These are phyloP conservation scores for Aradophagus sp. DNA, from an alignment of 1,140 invertebrate species.

Conservation along the genomic window DNA sequence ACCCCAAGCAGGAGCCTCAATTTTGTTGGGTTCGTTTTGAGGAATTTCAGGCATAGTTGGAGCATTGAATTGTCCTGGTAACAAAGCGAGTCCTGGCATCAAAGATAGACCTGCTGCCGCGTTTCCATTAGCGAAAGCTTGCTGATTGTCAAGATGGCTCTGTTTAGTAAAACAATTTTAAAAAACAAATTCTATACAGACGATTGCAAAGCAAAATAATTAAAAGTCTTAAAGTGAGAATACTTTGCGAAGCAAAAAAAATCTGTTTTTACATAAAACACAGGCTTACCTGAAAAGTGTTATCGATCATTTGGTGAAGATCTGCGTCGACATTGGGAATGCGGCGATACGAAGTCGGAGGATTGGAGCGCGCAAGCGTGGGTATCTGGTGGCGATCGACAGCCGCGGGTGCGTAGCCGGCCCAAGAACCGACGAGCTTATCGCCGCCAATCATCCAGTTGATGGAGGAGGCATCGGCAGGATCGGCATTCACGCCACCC, in stretches of 20 bases:
- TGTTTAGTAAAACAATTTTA: conserved; percentile 23
- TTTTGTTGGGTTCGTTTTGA: conserved; percentile 68
- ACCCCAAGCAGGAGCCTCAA: conserved; percentile 70
- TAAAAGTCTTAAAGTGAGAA: background rate
- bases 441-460: conserved; percentile 78
- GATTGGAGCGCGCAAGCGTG: conserved; percentile 62
- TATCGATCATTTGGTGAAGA: conserved; percentile 73
- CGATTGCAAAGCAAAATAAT: background rate
- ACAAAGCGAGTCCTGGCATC: conserved; percentile 67
- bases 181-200: background rate
- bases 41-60: conserved; percentile 67
- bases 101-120: conserved; percentile 64
- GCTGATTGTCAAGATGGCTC: conserved; percentile 70
- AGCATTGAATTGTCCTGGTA: conserved; percentile 68
- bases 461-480: conserved; percentile 66
- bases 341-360: conserved; percentile 63
- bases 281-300: conserved; percentile 71
- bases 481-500: conserved; percentile 6
- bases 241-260: background rate
- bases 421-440: conserved; percentile 71
- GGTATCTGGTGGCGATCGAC: conserved; percentile 70
- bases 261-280: background rate
- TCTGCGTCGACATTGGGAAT: conserved; percentile 69
- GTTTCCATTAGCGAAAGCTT: conserved; percentile 70
- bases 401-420: conserved; percentile 53